Conservation (phyloP, 2,113 vertebrate species). For the Pyxicephalus adspersus region DNA sequence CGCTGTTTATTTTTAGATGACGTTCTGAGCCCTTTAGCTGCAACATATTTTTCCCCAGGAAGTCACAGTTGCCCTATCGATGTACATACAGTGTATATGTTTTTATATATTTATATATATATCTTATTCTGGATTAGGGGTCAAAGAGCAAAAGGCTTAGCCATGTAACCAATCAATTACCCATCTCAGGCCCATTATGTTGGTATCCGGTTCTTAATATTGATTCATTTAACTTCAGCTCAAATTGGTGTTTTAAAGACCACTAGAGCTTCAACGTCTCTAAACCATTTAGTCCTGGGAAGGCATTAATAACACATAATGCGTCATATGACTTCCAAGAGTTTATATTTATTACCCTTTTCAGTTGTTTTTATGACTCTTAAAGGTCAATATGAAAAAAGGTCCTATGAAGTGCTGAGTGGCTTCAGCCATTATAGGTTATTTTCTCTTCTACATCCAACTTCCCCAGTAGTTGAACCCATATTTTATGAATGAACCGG, state of each 20-base stretch:
- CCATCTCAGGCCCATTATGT: not conserved
- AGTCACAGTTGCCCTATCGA: not conserved
- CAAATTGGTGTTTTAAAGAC: not conserved
- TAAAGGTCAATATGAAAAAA: too few relatives aligned
- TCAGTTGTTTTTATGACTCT: too few relatives aligned
- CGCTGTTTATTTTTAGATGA: constrained; percentile 22
- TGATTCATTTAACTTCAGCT: not conserved
- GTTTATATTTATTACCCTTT: too few relatives aligned
- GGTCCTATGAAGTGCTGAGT: too few relatives aligned
- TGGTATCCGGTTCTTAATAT: not conserved
- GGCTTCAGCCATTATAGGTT: too few relatives aligned
- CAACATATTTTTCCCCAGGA: not conserved
- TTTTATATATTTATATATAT: not conserved
- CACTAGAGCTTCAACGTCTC: not conserved
- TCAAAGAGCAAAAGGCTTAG: not conserved
- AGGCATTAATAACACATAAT: too few relatives aligned
- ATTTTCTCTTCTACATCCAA: too few relatives aligned
- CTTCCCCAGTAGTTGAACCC: too few relatives aligned
- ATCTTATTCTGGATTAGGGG: not conserved
- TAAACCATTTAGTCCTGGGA: not conserved
- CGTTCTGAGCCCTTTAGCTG: not conserved
- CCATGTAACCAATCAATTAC: constrained; percentile 11
- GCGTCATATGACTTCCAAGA: too few relatives aligned
- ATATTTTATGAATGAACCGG: too few relatives aligned
- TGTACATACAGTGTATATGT: not conserved